Base-by-base conservation (phyloP, 2,888 invertebrate genomes). In the Sarcophaga subvicina region DNA sequence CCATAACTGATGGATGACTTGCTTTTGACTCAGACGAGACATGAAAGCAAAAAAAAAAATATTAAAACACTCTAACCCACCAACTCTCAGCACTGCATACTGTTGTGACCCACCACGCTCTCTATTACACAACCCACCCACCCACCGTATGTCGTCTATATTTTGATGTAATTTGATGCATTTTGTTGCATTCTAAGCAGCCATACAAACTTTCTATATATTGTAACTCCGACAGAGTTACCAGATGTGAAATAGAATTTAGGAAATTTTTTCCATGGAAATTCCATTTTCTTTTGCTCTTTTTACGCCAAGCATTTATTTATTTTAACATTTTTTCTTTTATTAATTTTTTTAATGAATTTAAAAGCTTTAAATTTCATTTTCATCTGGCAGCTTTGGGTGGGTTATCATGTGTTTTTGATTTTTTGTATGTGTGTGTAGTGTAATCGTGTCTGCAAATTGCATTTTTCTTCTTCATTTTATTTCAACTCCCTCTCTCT, bases 1-100 rank as follows among this genome's bases (percentile, higher is more conserved):
- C 67, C 17, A 62, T 62, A 77, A 27, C 76, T 72, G 72, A 78
- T 66, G 71, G 67, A 64, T 83, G 83, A 77, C 25, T 54, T 54
- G 17, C 12, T 54, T 49, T 14, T 80, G 37, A 77, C 72, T 37
- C 37, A 54, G 54, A 54, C 54, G 54, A 54, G 54, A 37, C 37
- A 37, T 37, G 2, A 37, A 37, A 37, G 37, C 37, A 37, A 37
- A 37, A 37, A 37, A 37, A 37, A 37, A 8, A 37, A 37, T 0
- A 37, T 6, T 6, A 37, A 37, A 37, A 37, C 2, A 37, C 37
- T 37, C 10, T 10, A 37, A 37, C 14, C 54, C 17, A 54, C 3
- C 8, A 4, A 17, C 4, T 54, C 17, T 17, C 54, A 12, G 4
- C 54, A 54, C 14, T 17, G 14, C 5, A 12, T 17, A 14, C 54